Evolutionary conservation across 2,888 invertebrate species (phyloP), one percentile per base, ranked within the genome.

Genomic region (Endotricha flammealis): DNA sequence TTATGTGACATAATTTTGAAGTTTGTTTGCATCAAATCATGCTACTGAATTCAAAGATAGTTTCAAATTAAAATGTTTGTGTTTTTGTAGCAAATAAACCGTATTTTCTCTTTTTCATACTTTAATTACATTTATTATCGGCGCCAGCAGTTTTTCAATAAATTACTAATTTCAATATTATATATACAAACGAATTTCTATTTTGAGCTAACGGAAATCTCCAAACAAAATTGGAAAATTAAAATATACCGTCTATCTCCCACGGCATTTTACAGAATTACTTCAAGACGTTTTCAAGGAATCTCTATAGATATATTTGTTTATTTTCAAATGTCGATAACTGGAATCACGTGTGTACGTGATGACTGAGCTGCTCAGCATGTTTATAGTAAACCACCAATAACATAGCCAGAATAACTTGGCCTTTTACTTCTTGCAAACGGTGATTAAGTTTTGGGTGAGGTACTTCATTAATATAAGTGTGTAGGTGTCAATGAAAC

Each of bases 281-380:
- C 61, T 64, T 59, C 62, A 58, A 63, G 60, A 67, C 52, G 45
- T 46, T 64, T 72, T 77, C 77, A 75, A 61, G 70, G 72, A 77
- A 79, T 62, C 55, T 64, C 57, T 66, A 59, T 61, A 59, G n/a
- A n/a, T 48, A 46, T 46, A 48, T 53, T 4, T 78, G 83, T 85
- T 83, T 85, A 81, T 82, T 83, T 82, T 77, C 56, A 61, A 57
- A 66, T 72, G 81, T 78, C 82, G 65, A 73, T 68, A 69, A 61
- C 65, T 58, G 58, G 59, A 60, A 65, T 73, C 75, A 69, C 67
- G 68, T 68, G 71, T 57, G 51, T 49, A 53, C 49, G 51, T 62
- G 77, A 64, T 71, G 81, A 83, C 56, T 65, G 82, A 80, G 55
- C 45, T 36, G 60, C 64, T 80, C 78, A 76, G 68, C 64, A 55